These are phyloP conservation scores for Cryptosula pallasiana DNA, from an alignment of 2,888 invertebrate genomes.

Conservation along the genomic window DNA sequence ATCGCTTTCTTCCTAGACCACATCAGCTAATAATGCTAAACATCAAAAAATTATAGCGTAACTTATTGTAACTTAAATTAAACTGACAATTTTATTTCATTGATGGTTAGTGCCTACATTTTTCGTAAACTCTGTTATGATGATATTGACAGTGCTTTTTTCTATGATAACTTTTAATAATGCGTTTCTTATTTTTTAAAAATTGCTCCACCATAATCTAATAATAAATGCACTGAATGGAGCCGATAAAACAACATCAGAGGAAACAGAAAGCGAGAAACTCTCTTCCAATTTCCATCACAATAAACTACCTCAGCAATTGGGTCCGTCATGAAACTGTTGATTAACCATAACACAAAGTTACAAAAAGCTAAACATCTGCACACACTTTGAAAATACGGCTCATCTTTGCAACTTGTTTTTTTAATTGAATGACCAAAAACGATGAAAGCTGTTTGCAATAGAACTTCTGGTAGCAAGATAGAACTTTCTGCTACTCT, in stretches of 20 bases:
- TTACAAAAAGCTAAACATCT: background rate
- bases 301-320: background rate
- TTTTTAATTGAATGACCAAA: background rate
- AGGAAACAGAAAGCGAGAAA: background rate
- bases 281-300: background rate
- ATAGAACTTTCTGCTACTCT: background rate
- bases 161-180: no score
- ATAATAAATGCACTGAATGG: background rate
- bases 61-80: no score
- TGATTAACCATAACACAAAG: background rate
- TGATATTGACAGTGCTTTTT: no score
- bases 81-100: no score
- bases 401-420: background rate
- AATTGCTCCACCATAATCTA: no score
- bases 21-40: no score
- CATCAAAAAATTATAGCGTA: no score
- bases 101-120: no score
- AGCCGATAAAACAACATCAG: background rate
- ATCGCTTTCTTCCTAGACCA: no score
- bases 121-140: no score
- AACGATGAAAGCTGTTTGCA: background rate
- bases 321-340: background rate
- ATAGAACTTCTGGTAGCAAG: background rate
- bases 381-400: background rate
- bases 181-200: no score